A percentile compares a stretch with the other conserved stretches of the same genome.
Conservation (phyloP, 2,888 invertebrate species). For the Cephonodes hylas region DNA sequence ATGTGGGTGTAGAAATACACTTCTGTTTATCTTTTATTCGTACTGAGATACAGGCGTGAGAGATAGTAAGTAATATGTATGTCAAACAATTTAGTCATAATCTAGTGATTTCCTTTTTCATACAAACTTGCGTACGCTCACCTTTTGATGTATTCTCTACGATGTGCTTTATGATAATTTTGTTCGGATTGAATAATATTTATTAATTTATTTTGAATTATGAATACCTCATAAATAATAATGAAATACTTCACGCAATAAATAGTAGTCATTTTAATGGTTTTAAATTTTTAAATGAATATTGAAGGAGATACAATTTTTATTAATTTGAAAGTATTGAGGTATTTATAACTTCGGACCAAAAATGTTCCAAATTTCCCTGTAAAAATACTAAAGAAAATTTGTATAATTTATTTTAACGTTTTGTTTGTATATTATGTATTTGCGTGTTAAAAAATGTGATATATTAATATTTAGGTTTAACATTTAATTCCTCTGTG, state of each 20-base stretch:
- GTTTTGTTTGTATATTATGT: slow-evolving; percentile 8
- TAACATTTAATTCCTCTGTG: not conserved
- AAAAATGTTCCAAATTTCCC: slow-evolving; percentile 3
- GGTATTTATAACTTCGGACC: not conserved
- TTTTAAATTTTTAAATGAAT: not conserved
- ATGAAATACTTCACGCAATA: not conserved
- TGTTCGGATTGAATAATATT: not conserved
- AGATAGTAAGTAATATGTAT: too few species aligned
- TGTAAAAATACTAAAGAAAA: not conserved
- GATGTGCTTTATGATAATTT: not conserved
- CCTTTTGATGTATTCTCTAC: not conserved
- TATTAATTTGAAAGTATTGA: not conserved
- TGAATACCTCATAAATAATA: not conserved
- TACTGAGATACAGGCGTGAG: too few species aligned
- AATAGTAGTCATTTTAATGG: not conserved
- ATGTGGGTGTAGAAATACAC: too few species aligned
- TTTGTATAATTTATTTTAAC: not conserved
- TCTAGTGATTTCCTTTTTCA: too few species aligned
- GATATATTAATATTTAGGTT: slow-evolving; percentile 7
- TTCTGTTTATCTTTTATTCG: too few species aligned
- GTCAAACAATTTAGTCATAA: too few species aligned
- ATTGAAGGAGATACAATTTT: not conserved
- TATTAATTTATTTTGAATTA: not conserved
- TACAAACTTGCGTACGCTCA: not conserved
- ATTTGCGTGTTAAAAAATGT: slow-evolving; percentile 5